A percentile compares a stretch with the other conserved stretches of the same genome.
Conservation (phyloP, 1,140 invertebrate species). For the Eriocheir sinensis region DNA sequence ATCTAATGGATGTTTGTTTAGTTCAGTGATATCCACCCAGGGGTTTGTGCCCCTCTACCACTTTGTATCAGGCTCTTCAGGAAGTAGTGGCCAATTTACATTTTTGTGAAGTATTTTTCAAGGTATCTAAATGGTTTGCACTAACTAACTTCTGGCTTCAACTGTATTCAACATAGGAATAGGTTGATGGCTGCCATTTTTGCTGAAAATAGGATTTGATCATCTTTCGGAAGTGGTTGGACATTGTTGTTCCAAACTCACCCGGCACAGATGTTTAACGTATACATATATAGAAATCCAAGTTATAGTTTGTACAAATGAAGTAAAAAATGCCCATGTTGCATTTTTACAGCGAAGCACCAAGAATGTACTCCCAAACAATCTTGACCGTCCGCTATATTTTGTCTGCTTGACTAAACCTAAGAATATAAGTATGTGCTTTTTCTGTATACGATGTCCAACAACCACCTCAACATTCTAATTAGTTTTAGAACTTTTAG, state of each 20-base stretch:
- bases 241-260: not conserved
- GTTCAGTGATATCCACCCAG: not conserved
- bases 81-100: not conserved
- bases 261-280: not conserved
- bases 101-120: not conserved
- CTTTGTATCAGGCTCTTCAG: not conserved
- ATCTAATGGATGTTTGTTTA: not conserved
- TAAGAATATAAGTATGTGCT: slow-evolving; percentile 16
- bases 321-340: not conserved
- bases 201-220: not conserved
- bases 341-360: not conserved
- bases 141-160: not conserved
- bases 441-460: slow-evolving; percentile 17
- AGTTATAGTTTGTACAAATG: not conserved
- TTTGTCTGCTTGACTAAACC: slow-evolving; percentile 12
- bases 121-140: not conserved
- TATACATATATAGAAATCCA: not conserved
- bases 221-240: not conserved
- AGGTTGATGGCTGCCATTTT: too few species aligned
- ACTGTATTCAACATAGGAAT: not conserved
- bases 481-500: slow-evolving; percentile 1
- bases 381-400: slow-evolving; percentile 23
- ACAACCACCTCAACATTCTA: not conserved
- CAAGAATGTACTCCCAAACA: not conserved
- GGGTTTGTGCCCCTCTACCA: not conserved